Evolutionary conservation across 2,113 vertebrate genomes (phyloP), one percentile per base, ranked within the genome.

Genomic region (Thoracochromis brauschi): DNA sequence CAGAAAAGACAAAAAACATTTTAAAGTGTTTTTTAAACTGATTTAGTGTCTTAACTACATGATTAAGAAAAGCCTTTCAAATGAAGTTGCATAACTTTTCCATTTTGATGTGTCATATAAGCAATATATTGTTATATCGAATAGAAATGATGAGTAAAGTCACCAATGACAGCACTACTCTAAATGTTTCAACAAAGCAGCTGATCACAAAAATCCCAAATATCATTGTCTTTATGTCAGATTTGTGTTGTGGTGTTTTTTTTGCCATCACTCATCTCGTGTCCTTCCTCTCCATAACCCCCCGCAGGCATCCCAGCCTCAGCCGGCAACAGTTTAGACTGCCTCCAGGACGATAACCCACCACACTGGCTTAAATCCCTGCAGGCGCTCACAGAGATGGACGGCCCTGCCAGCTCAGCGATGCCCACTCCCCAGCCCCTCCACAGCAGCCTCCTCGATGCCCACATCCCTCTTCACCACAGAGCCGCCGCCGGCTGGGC

Each of bases 331-430:
- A 98, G 97, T 98, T 97, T 99, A 97, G 98, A 99, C 97, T 96
- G 97, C 96, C 97, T 99, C 96, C 98, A 98, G 96, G 99, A 99
- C 42, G 99, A 99, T 97, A 99, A 98, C 97, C 99, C 98, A 71
- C 99, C 99, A 91, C 99, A 99, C 96, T 99, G 99, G 99, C 98
- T 99, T 94, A 99, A 99, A 95, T 99, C 99, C 94, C 97, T 99
- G 91, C 99, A 99, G 96, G 96, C 99, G 51, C 98, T 99, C 94
- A 99, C 99, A 97, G 99, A 99, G 95, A 97, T 99, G 97, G 99
- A 99, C 63, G 97, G 97, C 94, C 98, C 98, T 49, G 95, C 91
- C 40, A 91, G 97, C 86, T 96, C 98, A 87, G 96, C 96, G 0
- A 84, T 93, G 85, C 97, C 97, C 6, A 96, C 97, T 83, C 96